These are phyloP conservation scores for Drosophila bipectinata DNA, from an alignment of 1,140 invertebrate genomes.

Conservation along the genomic window DNA sequence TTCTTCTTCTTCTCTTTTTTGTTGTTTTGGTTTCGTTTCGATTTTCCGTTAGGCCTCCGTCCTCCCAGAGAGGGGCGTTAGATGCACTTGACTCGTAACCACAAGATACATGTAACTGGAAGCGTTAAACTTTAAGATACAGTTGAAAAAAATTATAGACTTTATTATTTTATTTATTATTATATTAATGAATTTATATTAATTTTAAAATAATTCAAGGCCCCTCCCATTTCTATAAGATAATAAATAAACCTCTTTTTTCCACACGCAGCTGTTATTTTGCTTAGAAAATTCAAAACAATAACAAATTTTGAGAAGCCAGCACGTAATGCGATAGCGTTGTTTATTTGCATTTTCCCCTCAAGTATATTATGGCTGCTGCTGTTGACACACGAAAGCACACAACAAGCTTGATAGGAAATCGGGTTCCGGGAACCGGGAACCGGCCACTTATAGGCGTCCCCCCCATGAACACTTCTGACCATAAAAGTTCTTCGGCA, in stretches of 20 bases:
- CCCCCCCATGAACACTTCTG: constrained; percentile 6
- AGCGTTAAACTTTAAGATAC: too few species aligned
- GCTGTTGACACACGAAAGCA: constrained; percentile 36
- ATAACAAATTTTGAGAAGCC: constrained; percentile 19
- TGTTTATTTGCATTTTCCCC: constrained; percentile 50
- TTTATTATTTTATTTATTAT: too few species aligned
- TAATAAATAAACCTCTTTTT: constrained; percentile 2
- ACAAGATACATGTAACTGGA: constrained; percentile 11
- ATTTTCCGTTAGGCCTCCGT: constrained; percentile 29
- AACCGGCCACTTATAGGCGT: background rate
- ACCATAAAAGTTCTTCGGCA: constrained; percentile 15
- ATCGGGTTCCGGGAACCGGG: background rate
- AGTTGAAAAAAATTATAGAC: background rate
- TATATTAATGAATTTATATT: too few species aligned
- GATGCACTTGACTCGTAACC: constrained; percentile 49
- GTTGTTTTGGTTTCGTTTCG: constrained; percentile 21
- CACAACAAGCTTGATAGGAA: constrained; percentile 33
- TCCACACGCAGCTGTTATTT: constrained; percentile 23
- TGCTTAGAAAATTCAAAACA: constrained; percentile 13
- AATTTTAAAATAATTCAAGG: too few species aligned
- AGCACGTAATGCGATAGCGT: constrained; percentile 49
- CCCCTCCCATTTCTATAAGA: background rate
- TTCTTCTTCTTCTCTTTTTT: constrained; percentile 4
- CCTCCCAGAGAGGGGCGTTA: constrained; percentile 26
- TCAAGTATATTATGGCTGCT: constrained; percentile 24